Base-by-base conservation (phyloP, 2,797 vertebrate species). In the Mareca strepera region DNA sequence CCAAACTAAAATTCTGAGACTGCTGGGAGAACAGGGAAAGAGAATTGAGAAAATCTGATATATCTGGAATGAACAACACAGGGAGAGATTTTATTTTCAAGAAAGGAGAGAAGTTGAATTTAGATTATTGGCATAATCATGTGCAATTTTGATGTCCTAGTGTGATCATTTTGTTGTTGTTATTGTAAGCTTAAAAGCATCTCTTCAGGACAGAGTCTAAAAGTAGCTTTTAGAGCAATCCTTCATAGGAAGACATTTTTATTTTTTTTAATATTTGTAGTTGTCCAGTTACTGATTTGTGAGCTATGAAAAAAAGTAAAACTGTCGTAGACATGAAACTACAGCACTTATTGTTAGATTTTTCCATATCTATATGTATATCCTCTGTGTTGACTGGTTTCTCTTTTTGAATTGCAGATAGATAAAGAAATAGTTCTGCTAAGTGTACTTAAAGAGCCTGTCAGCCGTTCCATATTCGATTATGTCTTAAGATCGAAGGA, bases 391-490 rank as follows among this genome's bases (percentile, higher is more conserved):
- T 91, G 70, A 72, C 35, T 60, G 48, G 1, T 59, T 17, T 79
- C 5, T 93, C 69, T 82, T 91, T 91, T 62, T 95, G 64, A 83
- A 90, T 96, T 95, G 76, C 97, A 99, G 99, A 99, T 99, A 64
- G 99, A 99, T 94, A 99, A 99, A 96, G 99, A 99, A 98, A 98
- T 99, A 88, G 99, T 99, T 25, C 98, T 99, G 28, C 97, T 99
- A 72, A 99, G 99, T 77, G 99, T 99, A 50, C 98, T 99, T 81
- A 99, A 99, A 97, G 99, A 99, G 80, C 99, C 99, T 6, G 98
- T 99, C 70, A 99, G 98, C 76, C 99, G 99, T 69, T 99, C 99
- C 94, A 99, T 99, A 97, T 99, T 99, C 86, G 99, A 99, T 97
- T 99, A 99, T 92, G 98, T 99, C 4, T 97, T 99, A 90, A 98